Evolutionary conservation across 2,797 vertebrate species (phyloP).

Genomic region (Artibeus lituratus): DNA sequence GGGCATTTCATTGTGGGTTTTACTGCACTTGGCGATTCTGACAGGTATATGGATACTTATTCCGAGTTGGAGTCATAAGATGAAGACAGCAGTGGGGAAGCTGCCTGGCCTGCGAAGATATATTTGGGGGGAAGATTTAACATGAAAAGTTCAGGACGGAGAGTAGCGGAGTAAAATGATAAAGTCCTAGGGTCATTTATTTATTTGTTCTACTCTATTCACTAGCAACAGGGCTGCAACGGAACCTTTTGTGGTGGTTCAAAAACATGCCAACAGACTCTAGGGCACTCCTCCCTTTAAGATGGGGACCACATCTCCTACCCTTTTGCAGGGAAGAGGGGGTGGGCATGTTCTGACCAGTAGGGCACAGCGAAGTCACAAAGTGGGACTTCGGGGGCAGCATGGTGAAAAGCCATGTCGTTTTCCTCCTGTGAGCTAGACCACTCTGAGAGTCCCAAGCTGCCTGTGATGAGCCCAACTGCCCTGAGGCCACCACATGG

Average conservation of each 20-base stretch:
- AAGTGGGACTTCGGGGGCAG: not conserved
- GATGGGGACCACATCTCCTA: not conserved
- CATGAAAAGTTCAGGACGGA: not conserved
- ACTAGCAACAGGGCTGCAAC: not conserved
- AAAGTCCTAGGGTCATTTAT: not conserved
- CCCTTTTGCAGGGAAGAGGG: not conserved
- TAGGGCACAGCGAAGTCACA: not conserved
- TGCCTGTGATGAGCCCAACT: not conserved
- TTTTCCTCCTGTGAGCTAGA: not conserved
- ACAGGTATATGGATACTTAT: not conserved
- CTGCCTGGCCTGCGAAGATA: not conserved
- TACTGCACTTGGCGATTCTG: not conserved
- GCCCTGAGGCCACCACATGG: not conserved
- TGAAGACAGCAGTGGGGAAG: not conserved
- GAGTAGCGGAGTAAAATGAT: not conserved
- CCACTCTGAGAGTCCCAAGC: not conserved
- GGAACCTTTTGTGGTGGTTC: not conserved
- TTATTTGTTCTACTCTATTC: not conserved
- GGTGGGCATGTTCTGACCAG: not conserved
- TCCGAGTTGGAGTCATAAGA: not conserved
- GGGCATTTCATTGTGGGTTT: not conserved
- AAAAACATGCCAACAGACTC: not conserved
- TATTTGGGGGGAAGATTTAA: not conserved
- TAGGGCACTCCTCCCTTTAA: not conserved
- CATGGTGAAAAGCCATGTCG: not conserved